These are phyloP conservation scores for Temnothorax ravouxi DNA, from an alignment of 2,888 invertebrate species.

Conservation along the genomic window DNA sequence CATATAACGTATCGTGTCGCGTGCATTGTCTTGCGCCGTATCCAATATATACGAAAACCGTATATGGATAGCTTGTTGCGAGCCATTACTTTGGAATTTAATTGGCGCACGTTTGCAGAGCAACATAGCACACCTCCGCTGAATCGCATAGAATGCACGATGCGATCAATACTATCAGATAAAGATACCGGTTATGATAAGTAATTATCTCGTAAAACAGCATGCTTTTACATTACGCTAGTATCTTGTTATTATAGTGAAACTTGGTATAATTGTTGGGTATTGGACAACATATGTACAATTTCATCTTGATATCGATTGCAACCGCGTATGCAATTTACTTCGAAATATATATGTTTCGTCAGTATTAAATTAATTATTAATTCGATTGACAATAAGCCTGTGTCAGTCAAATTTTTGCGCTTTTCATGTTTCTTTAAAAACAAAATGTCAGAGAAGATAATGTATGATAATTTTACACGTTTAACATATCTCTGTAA, in stretches of 20 bases:
- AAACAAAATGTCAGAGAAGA: background rate
- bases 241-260: background rate
- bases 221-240: constrained; percentile 5
- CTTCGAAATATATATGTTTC: background rate
- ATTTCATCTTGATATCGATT: constrained; percentile 8
- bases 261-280: constrained; percentile 21
- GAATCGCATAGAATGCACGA: constrained; percentile 35
- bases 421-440: background rate
- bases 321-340: background rate
- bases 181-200: constrained; percentile 26
- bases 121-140: constrained; percentile 28
- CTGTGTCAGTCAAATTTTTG: background rate
- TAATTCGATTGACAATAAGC: background rate
- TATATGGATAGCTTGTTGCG: constrained; percentile 49
- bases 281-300: background rate
- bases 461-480: constrained; percentile 21
- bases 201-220: constrained; percentile 25
- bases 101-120: constrained; percentile 46
- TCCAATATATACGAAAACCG: constrained; percentile 28
- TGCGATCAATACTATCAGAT: constrained; percentile 41
- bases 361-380: background rate
- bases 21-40: constrained; percentile 41
- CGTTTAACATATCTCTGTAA: background rate
- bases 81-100: constrained; percentile 54
- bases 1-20: constrained; percentile 50